Base-by-base conservation (phyloP, 2,888 invertebrate genomes). In the Philopedon plagiatum region DNA sequence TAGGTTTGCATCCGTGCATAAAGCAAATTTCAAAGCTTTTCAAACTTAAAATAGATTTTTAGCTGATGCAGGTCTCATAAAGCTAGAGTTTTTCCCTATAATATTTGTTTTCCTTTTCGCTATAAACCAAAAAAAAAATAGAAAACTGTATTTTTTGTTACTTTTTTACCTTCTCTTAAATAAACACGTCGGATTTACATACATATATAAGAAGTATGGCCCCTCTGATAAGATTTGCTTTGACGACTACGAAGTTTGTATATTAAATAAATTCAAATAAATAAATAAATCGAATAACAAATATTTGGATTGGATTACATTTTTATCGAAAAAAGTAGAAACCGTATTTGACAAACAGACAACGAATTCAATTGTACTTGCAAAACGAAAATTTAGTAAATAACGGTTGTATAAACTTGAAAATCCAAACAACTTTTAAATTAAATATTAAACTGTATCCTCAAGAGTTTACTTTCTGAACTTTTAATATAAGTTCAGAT, bases 331-430 rank as follows among this genome's bases (percentile, higher is more conserved):
- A 46, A 46, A 54, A 29, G 32, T 29, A 15, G 15, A 54, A 29
- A 54, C 41, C 41, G 41, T 57, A 37, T 57, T 57, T 57, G 37
- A 8, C 57, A 19, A 58, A n/a, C 37, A 58, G 41, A 41, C 37
- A 58, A 41, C 23, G 15, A 58, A 37, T 41, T 58, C 58, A 41
- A 26, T 41, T 41, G 34, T 58, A 41, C 15, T 32, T 21, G 21
- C 7, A 13, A 39, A 57, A 23, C 21, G 58, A 23, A 26, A 58
- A 13, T 39, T 58, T 32, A 13, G 58, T 39, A 58, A 58, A 58
- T 58, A 58, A 21, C 8, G 19, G 23, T 58, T 23, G 39, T 58
- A 58, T 39, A 39, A 57, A 57, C 19, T 23, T 21, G 23, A 7
- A 58, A 13, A 21, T 39, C 7, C 23, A 58, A 58, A 23, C 58